Base-by-base conservation (phyloP, 2,797 vertebrate species). In the Tenualosa thibaudeaui region DNA sequence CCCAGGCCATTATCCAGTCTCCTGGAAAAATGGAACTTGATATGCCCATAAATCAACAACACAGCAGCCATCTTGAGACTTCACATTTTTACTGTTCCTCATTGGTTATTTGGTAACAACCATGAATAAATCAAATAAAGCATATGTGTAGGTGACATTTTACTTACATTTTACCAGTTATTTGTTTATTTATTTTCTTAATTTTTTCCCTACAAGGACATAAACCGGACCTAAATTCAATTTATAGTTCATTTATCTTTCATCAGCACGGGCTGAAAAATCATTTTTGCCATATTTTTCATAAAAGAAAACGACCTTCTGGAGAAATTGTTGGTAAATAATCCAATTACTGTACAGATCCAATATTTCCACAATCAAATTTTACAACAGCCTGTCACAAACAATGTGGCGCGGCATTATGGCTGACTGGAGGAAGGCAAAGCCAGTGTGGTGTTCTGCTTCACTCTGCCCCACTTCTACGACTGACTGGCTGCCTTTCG, bases 21-120 rank as follows among this genome's bases (percentile, higher is more conserved):
- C 54, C 89, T 89, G 92, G 91, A 92, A 93, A 81, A 92, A 89
- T 91, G 91, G 93, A 92, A 93, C 85, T 85, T 83, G 92, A 94
- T 91, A 90, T 84, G 90, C 92, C 15, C 87, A 89, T 92, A 93
- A 93, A 93, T 93, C 92, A 92, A 89, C 91, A 89, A 82, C 88
- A 86, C 91, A 89, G 82, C 89, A 86, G 89, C 90, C 89, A 88
- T 89, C 87, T 71, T 91, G 93, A 93, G 91, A 88, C 86, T 81
- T 37, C 26, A 50, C 31, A 10, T 90, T 91, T 91, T 92, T 91
- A 89, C 90, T 87, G 89, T 92, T 92, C 89, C 89, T 92, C 91
- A 92, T 89, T 90, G 89, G 92, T 88, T 89, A 81, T 91, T 88
- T 85, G 40, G 71, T n/a, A 78, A 78, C 71, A 54, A 81, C 82